phyloP scores from a whole-genome alignment of 2,113 vertebrate species.

The Pristiophorus japonicus region DNA sequence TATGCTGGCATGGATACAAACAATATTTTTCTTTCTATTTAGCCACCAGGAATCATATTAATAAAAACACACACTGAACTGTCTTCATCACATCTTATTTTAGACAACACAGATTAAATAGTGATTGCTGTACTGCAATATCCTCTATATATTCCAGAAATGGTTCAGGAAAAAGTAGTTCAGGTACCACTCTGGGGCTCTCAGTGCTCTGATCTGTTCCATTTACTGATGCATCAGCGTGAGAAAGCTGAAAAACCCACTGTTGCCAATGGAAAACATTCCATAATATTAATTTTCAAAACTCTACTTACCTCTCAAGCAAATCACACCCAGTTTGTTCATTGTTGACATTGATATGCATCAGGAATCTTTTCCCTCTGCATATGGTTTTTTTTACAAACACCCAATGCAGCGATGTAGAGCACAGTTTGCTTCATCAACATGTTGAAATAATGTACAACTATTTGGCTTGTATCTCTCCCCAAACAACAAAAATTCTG shows the following conservation, averaged over 20 bases:
- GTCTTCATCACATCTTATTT: not conserved
- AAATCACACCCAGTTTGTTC: not conserved
- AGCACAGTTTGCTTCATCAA: not conserved
- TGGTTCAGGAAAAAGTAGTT: not conserved
- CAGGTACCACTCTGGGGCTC: not conserved
- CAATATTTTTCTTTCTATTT: not conserved
- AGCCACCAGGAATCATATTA: not conserved
- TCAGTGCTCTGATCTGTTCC: no score
- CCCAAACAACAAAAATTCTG: not conserved
- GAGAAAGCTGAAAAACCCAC: no score
- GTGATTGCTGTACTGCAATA: not conserved
- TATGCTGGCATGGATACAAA: no score
- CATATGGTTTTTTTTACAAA: no score
- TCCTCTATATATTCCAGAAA: no score
- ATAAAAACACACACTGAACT: not conserved
- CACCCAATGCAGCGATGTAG: not conserved
- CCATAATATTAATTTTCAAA: not conserved
- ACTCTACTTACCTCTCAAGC: not conserved
- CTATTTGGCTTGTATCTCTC: not conserved
- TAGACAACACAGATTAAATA: not conserved
- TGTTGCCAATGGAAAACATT: no score
- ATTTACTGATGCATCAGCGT: not conserved
- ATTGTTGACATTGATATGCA: not conserved
- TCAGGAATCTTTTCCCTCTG: not conserved
- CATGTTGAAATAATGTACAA: not conserved